Evolutionary conservation across 2,888 invertebrate genomes (phyloP), one percentile per base, ranked within the genome.

Genomic region (Gastrophysa polygoni): DNA sequence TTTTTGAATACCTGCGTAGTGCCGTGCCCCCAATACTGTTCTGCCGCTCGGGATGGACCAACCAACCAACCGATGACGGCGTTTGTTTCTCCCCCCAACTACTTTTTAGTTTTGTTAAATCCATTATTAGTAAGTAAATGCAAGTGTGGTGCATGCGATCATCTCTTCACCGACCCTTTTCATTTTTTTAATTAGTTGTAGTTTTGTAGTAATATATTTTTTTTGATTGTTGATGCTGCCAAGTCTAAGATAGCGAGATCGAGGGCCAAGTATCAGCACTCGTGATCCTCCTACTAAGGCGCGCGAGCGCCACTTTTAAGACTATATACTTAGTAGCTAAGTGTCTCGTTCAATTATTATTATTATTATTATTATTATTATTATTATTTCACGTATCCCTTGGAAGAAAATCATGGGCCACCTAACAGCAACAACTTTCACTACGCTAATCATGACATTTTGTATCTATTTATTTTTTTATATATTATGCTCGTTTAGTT

Each of bases 151-250:
- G 82, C 81, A 81, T 82, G 81, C 80, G 80, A 80, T 32, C 61
- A 59, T 71, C 64, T 64, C 65, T 67, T 68, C 69, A 67, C 70
- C 69, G 64, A 57, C 61, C 63, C 61, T 68, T 68, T 57, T 69
- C 69, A 67, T 72, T 72, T 68, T 78, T 73, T 76, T 74, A 72
- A 75, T 78, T 81, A 80, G 80, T 81, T 78, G 78, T 80, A 78
- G 59, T 52, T 64, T 69, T 77, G 77, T 75, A 74, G 72, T 72
- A 70, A 72, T 72, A 77, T 78, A 76, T 79, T n/a, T n/a, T n/a
- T n/a, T n/a, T 80, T 79, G 76, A 80, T 82, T 81, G 81, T 82
- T 82, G 79, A 81, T 81, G 82, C 82, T 82, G 82, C 82, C 82
- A 78, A 81, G 81, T 81, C 80, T 82, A 82, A 82, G 82, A 82